Evolutionary conservation across 2,797 vertebrate species (phyloP).

Genomic region (Triplophysa bombifrons): DNA sequence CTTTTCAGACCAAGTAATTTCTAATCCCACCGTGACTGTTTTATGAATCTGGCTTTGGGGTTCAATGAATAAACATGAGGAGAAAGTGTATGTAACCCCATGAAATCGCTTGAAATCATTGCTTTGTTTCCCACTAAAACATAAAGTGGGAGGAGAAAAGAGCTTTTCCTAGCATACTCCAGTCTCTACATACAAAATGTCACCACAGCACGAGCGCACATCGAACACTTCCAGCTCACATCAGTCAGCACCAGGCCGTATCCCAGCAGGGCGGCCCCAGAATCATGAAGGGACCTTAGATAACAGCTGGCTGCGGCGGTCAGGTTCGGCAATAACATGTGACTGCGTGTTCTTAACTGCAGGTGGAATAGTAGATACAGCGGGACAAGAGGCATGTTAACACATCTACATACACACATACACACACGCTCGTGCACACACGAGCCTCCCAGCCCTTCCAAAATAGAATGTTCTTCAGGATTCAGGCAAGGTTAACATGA

Average conservation of each 20-base stretch:
- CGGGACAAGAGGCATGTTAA: slow-evolving; percentile 34
- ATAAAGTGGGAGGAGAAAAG: too few relatives aligned
- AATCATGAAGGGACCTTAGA: slow-evolving; percentile 6
- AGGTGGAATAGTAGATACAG: slow-evolving; percentile 46
- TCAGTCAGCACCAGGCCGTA: not conserved
- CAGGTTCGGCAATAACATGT: slow-evolving; percentile 27
- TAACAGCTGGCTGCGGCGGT: slow-evolving; percentile 11
- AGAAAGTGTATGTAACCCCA: not conserved
- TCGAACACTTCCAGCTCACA: slow-evolving; percentile 13
- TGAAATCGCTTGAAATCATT: not conserved
- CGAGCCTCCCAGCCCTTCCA: slow-evolving; percentile 34
- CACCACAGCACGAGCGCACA: not conserved
- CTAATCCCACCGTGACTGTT: not conserved
- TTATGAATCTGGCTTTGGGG: slow-evolving; percentile 1
- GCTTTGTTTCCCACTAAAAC: too few relatives aligned
- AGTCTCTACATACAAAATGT: not conserved
- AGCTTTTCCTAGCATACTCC: not conserved
- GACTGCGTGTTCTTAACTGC: slow-evolving; percentile 48
- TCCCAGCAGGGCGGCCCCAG: not conserved
- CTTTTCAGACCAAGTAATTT: slow-evolving; percentile 2
- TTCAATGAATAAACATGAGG: slow-evolving; percentile 5
- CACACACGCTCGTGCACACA: slow-evolving; percentile 24
- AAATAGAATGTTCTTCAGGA: slow-evolving; percentile 57
- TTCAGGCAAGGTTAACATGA: slow-evolving; percentile 60
- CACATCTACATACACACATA: slow-evolving; percentile 11